A percentile compares a stretch with the other conserved stretches of the same genome.
Evolutionary conservation across 1,140 invertebrate genomes (phyloP).

Genomic region (Drosophila mojavensis): DNA sequence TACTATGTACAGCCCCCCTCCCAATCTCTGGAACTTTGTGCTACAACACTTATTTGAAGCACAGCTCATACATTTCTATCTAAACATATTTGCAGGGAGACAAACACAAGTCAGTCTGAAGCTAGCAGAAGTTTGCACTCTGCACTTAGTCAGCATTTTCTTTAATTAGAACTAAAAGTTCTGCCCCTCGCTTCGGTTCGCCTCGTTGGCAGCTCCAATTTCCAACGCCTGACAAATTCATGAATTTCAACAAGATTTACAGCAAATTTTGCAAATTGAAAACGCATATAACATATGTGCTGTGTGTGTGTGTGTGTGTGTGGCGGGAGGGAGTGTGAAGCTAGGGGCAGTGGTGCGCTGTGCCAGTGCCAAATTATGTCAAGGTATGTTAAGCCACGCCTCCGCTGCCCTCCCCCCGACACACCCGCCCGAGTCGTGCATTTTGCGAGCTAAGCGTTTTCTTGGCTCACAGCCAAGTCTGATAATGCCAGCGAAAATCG

Average conservation of each 20-base stretch:
- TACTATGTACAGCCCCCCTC: background rate
- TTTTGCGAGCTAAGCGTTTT: constrained; percentile 69
- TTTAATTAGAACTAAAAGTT: constrained; percentile 37
- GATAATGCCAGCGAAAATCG: constrained; percentile 57
- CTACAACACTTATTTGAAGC: too few species aligned
- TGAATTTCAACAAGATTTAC: constrained; percentile 77
- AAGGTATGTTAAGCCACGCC: constrained; percentile 63
- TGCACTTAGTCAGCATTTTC: constrained; percentile 30
- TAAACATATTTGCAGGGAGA: background rate
- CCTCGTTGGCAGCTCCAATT: background rate
- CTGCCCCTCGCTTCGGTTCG: background rate
- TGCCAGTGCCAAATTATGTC: constrained; percentile 42
- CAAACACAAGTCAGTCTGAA: constrained; percentile 3
- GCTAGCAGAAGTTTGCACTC: background rate
- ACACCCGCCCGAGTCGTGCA: constrained; percentile 57
- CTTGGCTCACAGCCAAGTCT: constrained; percentile 72
- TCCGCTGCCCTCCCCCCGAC: background rate
- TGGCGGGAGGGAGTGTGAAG: too few species aligned
- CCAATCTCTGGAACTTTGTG: too few species aligned
- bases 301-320: background rate
- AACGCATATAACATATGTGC: constrained; percentile 62
- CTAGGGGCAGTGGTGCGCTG: background rate
- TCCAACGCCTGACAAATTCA: constrained; percentile 39
- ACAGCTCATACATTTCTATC: background rate
- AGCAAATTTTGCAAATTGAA: constrained; percentile 70